A percentile compares a stretch with the other conserved stretches of the same genome.
These are phyloP conservation scores for Colostygia pectinataria DNA, from an alignment of 2,888 invertebrate species.

Conservation along the genomic window DNA sequence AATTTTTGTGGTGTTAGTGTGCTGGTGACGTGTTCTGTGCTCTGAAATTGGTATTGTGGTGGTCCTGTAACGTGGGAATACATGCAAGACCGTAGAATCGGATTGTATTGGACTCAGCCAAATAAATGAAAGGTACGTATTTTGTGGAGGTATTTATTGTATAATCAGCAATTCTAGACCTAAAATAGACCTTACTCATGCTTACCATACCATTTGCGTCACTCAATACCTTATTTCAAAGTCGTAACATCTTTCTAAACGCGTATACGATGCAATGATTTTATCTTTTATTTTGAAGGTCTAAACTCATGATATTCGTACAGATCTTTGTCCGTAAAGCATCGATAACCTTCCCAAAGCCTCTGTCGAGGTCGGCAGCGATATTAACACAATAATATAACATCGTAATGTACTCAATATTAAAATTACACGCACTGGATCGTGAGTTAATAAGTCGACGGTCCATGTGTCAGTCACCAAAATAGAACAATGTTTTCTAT, in stretches of 20 bases:
- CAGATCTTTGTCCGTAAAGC: constrained; percentile 8
- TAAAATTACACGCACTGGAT: constrained; percentile 6
- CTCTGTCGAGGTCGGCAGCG: constrained; percentile 37
- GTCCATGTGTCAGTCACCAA: constrained; percentile 43
- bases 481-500: constrained; percentile 40
- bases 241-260: background rate
- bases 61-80: constrained; percentile 38
- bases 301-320: constrained; percentile 1
- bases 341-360: constrained; percentile 15
- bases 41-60: constrained; percentile 40
- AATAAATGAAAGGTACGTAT: constrained; percentile 74
- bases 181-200: constrained; percentile 8
- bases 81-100: constrained; percentile 49
- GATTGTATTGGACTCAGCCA: constrained; percentile 48
- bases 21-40: constrained; percentile 54
- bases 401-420: constrained; percentile 1
- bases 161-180: constrained; percentile 11
- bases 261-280: background rate
- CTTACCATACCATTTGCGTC: background rate
- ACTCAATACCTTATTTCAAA: background rate
- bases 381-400: constrained; percentile 36
- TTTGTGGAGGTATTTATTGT: constrained; percentile 36
- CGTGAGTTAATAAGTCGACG: constrained; percentile 16
- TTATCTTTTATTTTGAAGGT: constrained; percentile 13
- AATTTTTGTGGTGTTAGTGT: constrained; percentile 41